These are phyloP conservation scores for Drosophila bocqueti DNA, from an alignment of 1,140 invertebrate genomes.

Conservation along the genomic window DNA sequence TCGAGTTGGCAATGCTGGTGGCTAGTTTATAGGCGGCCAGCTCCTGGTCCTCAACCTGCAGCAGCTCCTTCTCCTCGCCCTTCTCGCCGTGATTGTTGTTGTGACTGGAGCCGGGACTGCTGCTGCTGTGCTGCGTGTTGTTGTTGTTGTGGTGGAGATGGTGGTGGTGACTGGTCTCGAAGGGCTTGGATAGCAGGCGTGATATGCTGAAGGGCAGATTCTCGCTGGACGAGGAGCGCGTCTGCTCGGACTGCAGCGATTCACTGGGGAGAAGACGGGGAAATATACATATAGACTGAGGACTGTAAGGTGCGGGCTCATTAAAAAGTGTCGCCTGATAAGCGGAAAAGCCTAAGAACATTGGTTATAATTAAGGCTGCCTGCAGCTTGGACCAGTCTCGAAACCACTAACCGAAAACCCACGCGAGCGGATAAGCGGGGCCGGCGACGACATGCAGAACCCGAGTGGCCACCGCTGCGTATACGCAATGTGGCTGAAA, in stretches of 20 bases:
- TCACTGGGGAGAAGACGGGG: constrained; percentile 52
- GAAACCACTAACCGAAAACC: constrained; percentile 17
- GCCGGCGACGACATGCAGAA: constrained; percentile 47
- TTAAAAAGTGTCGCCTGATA: constrained; percentile 63
- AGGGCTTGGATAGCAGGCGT: constrained; percentile 89
- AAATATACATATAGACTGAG: constrained; percentile 4
- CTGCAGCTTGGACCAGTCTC: constrained; percentile 39
- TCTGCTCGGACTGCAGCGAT: constrained; percentile 85
- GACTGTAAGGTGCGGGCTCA: constrained; percentile 53
- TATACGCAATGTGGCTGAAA: constrained; percentile 64
- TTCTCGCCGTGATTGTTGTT: constrained; percentile 63
- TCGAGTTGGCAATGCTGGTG: constrained; percentile 86
- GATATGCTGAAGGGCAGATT: constrained; percentile 90
- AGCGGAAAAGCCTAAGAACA: constrained; percentile 47
- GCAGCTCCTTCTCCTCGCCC: constrained; percentile 85
- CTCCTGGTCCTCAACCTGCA: constrained; percentile 85
- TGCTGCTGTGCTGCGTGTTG: constrained; percentile 39
- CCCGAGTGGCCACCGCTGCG: constrained; percentile 55
- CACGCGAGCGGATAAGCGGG: constrained; percentile 39
- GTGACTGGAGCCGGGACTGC: constrained; percentile 75
- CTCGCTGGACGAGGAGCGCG: constrained; percentile 86
- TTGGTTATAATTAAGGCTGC: constrained; percentile 44
- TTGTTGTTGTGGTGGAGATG: constrained; percentile 43
- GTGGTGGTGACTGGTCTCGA: constrained; percentile 86
- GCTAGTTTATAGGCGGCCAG: constrained; percentile 84